Evolutionary conservation across 2,113 vertebrate species (phyloP).

Genomic region (Ctenodactylus gundi): DNA sequence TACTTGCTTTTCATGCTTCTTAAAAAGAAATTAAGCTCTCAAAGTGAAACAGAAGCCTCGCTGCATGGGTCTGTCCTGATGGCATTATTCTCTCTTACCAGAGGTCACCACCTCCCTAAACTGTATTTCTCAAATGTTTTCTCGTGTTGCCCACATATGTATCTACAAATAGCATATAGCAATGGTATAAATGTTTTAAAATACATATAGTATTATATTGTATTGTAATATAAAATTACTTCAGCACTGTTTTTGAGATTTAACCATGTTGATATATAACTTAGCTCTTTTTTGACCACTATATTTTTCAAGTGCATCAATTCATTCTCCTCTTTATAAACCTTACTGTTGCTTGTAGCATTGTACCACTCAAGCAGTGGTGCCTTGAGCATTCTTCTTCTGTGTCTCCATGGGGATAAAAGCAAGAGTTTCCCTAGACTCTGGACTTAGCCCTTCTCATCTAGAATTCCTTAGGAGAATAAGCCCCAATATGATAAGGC

Average conservation of each 20-base stretch:
- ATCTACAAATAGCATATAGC: not conserved
- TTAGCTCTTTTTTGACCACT: constrained; percentile 27
- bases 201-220: not conserved
- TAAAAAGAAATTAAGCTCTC: constrained; percentile 34
- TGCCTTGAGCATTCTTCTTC: constrained; percentile 8
- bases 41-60: not conserved
- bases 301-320: not conserved
- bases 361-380: not conserved
- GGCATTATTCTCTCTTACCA: not conserved
- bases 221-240: no score
- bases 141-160: not conserved
- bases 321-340: not conserved
- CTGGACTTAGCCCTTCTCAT: not conserved
- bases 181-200: constrained; percentile 29
- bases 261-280: not conserved
- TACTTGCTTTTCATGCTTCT: constrained; percentile 24
- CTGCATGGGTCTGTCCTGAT: not conserved
- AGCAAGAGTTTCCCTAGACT: constrained; percentile 35
- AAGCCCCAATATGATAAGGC: not conserved
- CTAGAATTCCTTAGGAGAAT: constrained; percentile 41
- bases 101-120: not conserved
- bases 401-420: not conserved
- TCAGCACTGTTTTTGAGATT: not conserved
- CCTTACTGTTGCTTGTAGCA: not conserved
- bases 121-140: not conserved